Base-by-base conservation (phyloP, 2,797 vertebrate species). In the Sebastes matsubarae region DNA sequence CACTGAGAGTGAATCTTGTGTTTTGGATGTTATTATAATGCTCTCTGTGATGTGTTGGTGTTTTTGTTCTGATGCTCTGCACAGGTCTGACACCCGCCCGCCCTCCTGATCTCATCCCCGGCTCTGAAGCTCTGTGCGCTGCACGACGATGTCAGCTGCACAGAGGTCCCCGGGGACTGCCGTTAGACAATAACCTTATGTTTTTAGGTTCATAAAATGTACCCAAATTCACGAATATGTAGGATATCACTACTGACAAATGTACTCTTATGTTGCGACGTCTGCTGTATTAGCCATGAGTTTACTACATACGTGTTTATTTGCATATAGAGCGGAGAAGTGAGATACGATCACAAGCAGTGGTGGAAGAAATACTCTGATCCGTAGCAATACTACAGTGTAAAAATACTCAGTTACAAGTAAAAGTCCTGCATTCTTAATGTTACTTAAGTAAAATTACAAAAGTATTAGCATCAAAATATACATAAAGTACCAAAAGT, bases 291-390 rank as follows among this genome's bases (percentile, higher is more conserved):
- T 52, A 52, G 8, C 50, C 42, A 46, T 46, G 42, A 46, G 20
- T 52, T 52, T 52, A 52, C 50, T 52, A 52, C 50, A 10, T 52
- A 52, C 8, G 8, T n/a, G 50, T 52, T 52, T 52, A 52, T 52
- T 52, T 52, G 0, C 50, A 52, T n/a, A 20, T 1, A 52, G 1
- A 2, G 46, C 3, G 3, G 4, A 1, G 20, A 52, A 52, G 20
- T 52, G 50, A 52, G 50, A 20, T n/a, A 18, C 20, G 20, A 52
- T 10, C 20, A 52, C 50, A 52, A 18, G 42, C 42, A 46, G 42
- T 46, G 7, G 42, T 42, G 14, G 38, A 42, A 16, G 38, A 42
- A 42, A 0, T 16, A 42, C 38, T 42, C 38, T 14, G 36, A 38
- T 38, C 36, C 13, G 13, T 38, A 14, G 42, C 6, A 46, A 46